Conservation (phyloP, 2,888 invertebrate genomes). For the Aporophyla nigra region DNA sequence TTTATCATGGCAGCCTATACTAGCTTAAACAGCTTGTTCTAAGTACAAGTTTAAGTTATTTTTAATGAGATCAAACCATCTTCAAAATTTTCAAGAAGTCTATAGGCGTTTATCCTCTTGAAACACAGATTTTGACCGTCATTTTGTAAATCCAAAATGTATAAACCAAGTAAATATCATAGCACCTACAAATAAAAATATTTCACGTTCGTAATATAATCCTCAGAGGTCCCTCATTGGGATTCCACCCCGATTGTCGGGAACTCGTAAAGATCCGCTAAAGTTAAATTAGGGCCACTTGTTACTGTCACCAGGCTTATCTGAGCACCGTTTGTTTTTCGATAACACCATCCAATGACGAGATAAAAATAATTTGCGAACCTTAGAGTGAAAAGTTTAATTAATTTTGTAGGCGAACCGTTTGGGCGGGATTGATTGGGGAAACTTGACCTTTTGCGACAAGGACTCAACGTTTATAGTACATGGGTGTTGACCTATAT, state of each 20-base stretch:
- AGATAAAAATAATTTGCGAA: conserved; percentile 64
- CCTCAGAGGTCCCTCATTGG: conserved; percentile 69
- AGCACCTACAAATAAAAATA: conserved; percentile 28
- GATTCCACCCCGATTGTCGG: conserved; percentile 73
- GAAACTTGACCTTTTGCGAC: conserved; percentile 34
- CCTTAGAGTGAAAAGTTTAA: conserved; percentile 58
- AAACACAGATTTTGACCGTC: too few species aligned
- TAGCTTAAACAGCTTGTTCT: too few species aligned
- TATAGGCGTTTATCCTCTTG: too few species aligned
- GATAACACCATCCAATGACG: conserved; percentile 76
- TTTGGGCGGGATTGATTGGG: conserved; percentile 54
- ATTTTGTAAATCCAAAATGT: background rate
- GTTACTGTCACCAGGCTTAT: conserved; percentile 80
- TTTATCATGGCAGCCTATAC: too few species aligned
- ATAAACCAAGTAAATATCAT: conserved; percentile 5
- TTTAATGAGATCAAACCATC: too few species aligned
- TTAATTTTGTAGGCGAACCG: conserved; percentile 58
- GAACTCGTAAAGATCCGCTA: conserved; percentile 80
- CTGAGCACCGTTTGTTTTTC: conserved; percentile 76
- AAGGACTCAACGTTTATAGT: conserved; percentile 22
- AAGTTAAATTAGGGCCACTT: conserved; percentile 84
- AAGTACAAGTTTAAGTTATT: too few species aligned
- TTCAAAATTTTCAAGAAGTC: too few species aligned
- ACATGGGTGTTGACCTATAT: conserved; percentile 13
- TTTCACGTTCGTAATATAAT: conserved; percentile 50